Evolutionary conservation across 2,797 vertebrate genomes (phyloP).

Genomic region (Microctenopoma steveboyesi): DNA sequence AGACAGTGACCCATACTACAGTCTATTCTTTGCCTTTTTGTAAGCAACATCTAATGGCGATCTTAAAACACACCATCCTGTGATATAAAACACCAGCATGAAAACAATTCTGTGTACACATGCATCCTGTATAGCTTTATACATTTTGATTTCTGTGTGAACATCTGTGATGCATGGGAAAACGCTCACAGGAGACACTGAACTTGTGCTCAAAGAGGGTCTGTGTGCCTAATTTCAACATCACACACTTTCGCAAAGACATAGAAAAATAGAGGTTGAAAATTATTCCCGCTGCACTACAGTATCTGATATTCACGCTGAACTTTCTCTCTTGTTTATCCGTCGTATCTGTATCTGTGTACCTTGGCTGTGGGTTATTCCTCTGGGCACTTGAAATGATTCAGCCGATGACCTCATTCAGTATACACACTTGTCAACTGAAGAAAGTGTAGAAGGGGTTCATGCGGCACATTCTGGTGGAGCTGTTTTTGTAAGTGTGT

Average conservation of each 20-base stretch:
- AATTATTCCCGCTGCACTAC: constrained; percentile 62
- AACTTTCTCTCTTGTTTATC: constrained; percentile 67
- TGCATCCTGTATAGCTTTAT: constrained; percentile 4
- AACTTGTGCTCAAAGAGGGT: constrained; percentile 52
- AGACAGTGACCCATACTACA: constrained; percentile 23
- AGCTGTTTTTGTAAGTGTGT: constrained; percentile 29
- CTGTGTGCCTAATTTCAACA: constrained; percentile 66
- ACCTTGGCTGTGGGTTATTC: constrained; percentile 72
- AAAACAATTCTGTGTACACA: constrained; percentile 20
- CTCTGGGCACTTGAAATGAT: constrained; percentile 69
- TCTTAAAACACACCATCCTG: constrained; percentile 25
- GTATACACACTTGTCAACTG: constrained; percentile 61
- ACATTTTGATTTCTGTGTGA: constrained; percentile 18
- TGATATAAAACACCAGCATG: neutral
- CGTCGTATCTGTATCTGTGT: constrained; percentile 80
- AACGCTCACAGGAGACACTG: constrained; percentile 64
- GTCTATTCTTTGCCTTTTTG: constrained; percentile 2
- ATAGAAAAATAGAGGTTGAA: constrained; percentile 74
- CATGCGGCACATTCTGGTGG: constrained; percentile 44
- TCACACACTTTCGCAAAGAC: constrained; percentile 56
- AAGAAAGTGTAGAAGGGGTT: constrained; percentile 49
- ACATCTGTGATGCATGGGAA: constrained; percentile 37
- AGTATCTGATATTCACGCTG: constrained; percentile 62
- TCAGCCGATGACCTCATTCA: constrained; percentile 73
- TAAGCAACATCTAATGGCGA: constrained; percentile 9